phyloP scores from a whole-genome alignment of 2,113 vertebrate species.

The Nerophis lumbriciformis region DNA sequence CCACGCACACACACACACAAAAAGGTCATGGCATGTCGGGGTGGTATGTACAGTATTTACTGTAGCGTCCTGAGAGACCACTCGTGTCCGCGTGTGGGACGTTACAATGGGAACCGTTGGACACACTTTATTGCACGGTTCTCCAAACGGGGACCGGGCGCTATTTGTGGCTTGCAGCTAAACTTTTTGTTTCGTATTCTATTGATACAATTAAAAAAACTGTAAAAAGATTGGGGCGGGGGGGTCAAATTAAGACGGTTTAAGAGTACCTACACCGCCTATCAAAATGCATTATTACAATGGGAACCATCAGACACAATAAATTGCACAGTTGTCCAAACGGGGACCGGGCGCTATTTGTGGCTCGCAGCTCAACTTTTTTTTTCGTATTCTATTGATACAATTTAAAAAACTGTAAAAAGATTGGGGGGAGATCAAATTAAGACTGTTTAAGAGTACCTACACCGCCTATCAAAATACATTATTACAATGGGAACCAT shows the following conservation, averaged over 20 bases:
- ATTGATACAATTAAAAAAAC: no score
- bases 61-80: conserved; percentile 36
- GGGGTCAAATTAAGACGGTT: no score
- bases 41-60: conserved; percentile 56
- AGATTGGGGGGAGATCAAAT: no score
- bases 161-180: neutral
- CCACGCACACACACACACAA: conserved; percentile 25
- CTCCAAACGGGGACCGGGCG: neutral
- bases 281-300: conserved; percentile 1
- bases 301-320: conserved; percentile 41
- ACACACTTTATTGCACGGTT: conserved; percentile 1
- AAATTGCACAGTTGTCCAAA: no score
- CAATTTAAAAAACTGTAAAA: no score
- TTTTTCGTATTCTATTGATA: no score
- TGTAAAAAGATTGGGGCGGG: no score
- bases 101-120: conserved; percentile 42
- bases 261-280: no score
- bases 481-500: conserved; percentile 36
- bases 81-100: conserved; percentile 24
- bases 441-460: no score
- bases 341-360: neutral
- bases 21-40: conserved; percentile 47
- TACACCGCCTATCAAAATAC: no score
- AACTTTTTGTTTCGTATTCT: no score
- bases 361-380: no score